These are phyloP conservation scores for Osmoderma eremita DNA, from an alignment of 2,888 invertebrate genomes.

Conservation along the genomic window DNA sequence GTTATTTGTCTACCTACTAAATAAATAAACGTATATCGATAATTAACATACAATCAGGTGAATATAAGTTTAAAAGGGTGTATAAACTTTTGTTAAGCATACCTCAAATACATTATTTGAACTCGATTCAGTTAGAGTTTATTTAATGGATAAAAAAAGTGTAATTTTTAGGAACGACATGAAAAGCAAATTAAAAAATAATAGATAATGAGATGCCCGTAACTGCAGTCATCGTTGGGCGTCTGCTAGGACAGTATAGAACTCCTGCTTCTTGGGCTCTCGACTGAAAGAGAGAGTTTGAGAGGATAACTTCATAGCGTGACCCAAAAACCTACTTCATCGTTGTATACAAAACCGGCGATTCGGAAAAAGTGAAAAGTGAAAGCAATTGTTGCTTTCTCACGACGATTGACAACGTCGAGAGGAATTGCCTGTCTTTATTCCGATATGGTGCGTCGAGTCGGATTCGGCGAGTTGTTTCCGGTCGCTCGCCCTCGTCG, in stretches of 20 bases:
- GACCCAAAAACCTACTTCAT: conserved; percentile 50
- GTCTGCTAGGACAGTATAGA: not conserved
- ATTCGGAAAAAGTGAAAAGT: conserved; percentile 47
- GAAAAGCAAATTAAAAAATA: no score
- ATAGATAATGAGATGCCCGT: not conserved
- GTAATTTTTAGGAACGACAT: no score
- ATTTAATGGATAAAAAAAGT: no score
- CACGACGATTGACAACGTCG: conserved; percentile 23
- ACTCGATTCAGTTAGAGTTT: no score
- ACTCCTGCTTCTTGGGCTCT: not conserved
- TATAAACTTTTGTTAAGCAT: no score
- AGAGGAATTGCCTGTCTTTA: conserved; percentile 1
- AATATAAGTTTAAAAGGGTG: no score
- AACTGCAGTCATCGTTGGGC: not conserved
- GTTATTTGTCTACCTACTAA: no score
- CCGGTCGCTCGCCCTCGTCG: not conserved
- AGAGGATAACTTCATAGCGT: conserved; percentile 43
- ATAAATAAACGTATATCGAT: no score
- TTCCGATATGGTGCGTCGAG: conserved; percentile 37
- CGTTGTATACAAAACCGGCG: conserved; percentile 34
- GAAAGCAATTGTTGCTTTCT: conserved; percentile 51
- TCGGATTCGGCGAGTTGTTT: no score
- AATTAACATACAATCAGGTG: no score
- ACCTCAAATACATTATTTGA: no score
- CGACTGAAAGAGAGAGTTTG: conserved; percentile 53